Base-by-base conservation (phyloP, 2,888 invertebrate species). In the Trichogramma evanescens region DNA sequence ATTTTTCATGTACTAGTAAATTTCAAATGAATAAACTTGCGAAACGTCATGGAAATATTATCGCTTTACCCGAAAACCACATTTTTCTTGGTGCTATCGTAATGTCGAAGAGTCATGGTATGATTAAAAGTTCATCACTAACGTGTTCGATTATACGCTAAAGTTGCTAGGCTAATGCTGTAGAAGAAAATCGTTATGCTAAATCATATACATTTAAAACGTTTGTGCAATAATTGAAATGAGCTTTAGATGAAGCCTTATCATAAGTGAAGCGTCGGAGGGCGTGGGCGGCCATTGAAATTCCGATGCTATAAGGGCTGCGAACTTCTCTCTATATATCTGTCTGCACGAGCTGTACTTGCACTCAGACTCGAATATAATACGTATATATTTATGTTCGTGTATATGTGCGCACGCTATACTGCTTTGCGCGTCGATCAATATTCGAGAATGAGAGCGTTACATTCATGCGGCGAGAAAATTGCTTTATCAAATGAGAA, bases 371-470 rank as follows among this genome's bases (percentile, higher is more conserved):
- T 48, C 10, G 48, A 5, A 6, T 10, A 13, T 48, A 48, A 10
- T 48, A 6, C 26, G 26, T 48, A 48, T 10, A 48, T 48, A 48
- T 13, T 13, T 10, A 10, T 5, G 1, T 48, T 10, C 10, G 48
- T 6, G 10, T 13, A 13, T 13, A 13, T 42, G 51, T 6, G 10
- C 10, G 48, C 48, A 13, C 51, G 51, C 42, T 52, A n/a, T 42
- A 10, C 10, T 42, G 40, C 51, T 52, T 10, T 40, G 26, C 26
- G 26, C 26, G 26, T 7, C 59, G 58, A 63, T 63, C 63, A 63
- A 63, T 63, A 63, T 60, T 63, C 58, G 60, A 60, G 57, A 63
- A 63, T 55, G 60, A 54, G 60, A 60, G 55, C 59, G 56, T 56
- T 56, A 52, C 59, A 59, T 59, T 63, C 60, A 49, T 54, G 42